Conservation (phyloP, 1,140 invertebrate species). For the Augochlora pura region DNA sequence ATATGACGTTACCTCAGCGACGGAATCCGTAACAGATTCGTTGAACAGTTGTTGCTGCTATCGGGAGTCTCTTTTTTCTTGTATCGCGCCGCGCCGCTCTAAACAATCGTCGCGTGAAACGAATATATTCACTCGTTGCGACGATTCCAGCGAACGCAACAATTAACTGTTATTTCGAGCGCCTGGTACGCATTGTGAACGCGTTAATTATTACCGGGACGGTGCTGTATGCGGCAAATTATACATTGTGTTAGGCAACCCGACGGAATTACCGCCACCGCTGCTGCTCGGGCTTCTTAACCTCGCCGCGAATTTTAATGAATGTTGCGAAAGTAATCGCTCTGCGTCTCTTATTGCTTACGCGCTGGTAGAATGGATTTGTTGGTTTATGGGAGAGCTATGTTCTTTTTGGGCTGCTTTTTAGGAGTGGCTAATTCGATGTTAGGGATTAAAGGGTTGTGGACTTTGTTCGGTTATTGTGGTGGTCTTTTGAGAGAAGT, state of each 20-base stretch:
- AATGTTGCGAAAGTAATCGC: no score
- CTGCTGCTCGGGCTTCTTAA: not conserved
- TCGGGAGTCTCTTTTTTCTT: not conserved
- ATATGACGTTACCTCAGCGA: conserved; percentile 7
- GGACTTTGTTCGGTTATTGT: no score
- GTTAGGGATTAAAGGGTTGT: no score
- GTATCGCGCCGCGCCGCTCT: no score
- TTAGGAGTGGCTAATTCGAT: no score
- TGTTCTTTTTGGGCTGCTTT: no score
- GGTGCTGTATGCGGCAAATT: not conserved
- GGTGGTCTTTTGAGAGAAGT: no score
- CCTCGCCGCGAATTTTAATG: no score
- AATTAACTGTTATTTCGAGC: conserved; percentile 1
- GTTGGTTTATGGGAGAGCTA: no score
- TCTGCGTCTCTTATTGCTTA: no score
- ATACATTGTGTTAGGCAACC: not conserved
- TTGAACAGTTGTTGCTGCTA: not conserved
- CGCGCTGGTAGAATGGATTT: no score
- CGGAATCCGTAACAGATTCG: conserved; percentile 18
- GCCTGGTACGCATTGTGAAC: not conserved
- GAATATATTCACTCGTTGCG: not conserved
- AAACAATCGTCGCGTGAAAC: not conserved
- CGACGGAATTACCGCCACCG: not conserved
- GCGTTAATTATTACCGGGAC: not conserved
- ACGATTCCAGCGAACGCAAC: conserved; percentile 18